Evolutionary conservation across 2,113 vertebrate species (phyloP).

Genomic region (Chauna torquata): DNA sequence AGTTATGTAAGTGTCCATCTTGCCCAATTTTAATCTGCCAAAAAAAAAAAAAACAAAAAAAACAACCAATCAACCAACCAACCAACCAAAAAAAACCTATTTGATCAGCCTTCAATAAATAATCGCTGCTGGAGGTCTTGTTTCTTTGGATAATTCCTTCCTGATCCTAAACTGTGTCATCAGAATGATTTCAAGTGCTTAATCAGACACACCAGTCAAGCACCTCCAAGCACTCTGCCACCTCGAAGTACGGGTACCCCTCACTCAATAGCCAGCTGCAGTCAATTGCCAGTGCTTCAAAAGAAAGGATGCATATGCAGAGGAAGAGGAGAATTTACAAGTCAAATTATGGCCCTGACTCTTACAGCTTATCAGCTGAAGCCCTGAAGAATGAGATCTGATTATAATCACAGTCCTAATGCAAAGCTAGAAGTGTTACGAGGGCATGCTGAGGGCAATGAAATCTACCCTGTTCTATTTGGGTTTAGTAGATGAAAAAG

Average conservation of each 20-base stretch:
- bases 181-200: conserved; percentile 11
- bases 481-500: background rate
- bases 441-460: conserved; percentile 35
- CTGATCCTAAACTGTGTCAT: background rate
- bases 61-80: no score
- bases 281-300: conserved; percentile 47
- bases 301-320: conserved; percentile 40
- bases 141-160: conserved; percentile 18
- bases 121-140: background rate
- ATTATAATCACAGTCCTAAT: conserved; percentile 65
- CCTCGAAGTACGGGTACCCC: background rate
- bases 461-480: conserved; percentile 28
- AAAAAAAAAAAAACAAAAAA: background rate
- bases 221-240: conserved; percentile 21
- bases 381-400: conserved; percentile 58
- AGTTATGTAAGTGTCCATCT: background rate
- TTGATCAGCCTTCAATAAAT: background rate
- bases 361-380: conserved; percentile 49
- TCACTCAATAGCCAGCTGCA: conserved; percentile 55
- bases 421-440: conserved; percentile 16
- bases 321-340: conserved; percentile 65
- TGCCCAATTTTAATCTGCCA: background rate
- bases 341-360: conserved; percentile 50
- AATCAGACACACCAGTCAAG: conserved; percentile 54
- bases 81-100: background rate